These are phyloP conservation scores for Odontophorus gujanensis DNA, from an alignment of 2,113 vertebrate species.

Conservation along the genomic window DNA sequence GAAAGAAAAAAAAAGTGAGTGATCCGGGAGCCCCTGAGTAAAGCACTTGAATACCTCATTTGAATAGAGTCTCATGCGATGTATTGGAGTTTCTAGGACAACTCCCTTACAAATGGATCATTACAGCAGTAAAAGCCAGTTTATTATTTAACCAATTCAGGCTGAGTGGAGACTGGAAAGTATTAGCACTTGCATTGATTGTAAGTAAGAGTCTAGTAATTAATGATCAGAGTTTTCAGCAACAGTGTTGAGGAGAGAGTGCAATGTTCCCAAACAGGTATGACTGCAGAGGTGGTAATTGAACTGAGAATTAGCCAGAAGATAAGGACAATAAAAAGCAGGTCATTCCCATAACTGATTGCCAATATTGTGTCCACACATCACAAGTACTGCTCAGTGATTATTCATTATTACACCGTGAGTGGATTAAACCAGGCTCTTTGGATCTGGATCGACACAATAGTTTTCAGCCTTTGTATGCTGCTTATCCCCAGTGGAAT, in stretches of 20 bases:
- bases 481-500: background rate
- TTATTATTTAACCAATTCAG: conserved; percentile 68
- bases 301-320: conserved; percentile 16
- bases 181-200: conserved; percentile 61
- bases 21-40: conserved; percentile 21
- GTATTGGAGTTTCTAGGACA: conserved; percentile 62
- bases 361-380: background rate
- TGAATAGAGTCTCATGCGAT: background rate
- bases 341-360: background rate
- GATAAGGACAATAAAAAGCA: conserved; percentile 2
- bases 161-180: conserved; percentile 36
- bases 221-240: conserved; percentile 64
- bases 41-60: conserved; percentile 48
- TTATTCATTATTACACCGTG: background rate
- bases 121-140: conserved; percentile 50
- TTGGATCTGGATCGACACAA: background rate
- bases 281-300: conserved; percentile 23
- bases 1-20: background rate
- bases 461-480: background rate
- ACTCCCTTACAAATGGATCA: conserved; percentile 58
- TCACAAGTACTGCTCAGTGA: background rate
- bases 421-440: background rate
- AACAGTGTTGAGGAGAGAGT: conserved; percentile 13
- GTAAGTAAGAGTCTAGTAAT: conserved; percentile 59
- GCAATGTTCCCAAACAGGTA: background rate